Evolutionary conservation across 2,113 vertebrate genomes (phyloP).

Genomic region (Pomatorhinus ruficollis): DNA sequence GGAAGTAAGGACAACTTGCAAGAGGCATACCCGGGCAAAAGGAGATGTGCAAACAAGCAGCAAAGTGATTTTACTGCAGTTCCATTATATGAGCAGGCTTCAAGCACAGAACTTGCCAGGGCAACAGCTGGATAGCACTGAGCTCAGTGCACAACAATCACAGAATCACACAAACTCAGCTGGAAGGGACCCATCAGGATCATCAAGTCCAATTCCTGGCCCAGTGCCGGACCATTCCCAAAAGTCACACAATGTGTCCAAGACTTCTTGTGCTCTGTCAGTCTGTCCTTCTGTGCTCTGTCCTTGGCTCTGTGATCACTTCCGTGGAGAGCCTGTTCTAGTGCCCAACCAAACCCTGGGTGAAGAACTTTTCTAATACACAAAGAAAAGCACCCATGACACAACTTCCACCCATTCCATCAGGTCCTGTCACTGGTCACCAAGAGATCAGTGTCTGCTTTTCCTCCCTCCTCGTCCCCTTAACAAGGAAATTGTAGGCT

Average conservation of each 20-base stretch:
- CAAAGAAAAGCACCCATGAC: neutral
- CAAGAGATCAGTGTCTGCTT: neutral
- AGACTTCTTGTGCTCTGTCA: neutral
- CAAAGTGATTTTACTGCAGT: neutral
- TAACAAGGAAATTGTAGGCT: neutral
- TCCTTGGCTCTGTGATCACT: neutral
- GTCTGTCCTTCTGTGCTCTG: too few species aligned
- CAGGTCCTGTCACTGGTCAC: neutral
- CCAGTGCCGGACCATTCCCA: neutral
- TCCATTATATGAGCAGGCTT: rapidly evolving
- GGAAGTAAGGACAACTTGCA: neutral
- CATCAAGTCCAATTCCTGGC: neutral
- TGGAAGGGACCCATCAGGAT: neutral
- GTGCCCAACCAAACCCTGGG: neutral
- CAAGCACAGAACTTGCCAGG: neutral
- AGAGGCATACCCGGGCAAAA: neutral
- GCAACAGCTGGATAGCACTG: neutral
- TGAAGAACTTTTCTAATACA: neutral
- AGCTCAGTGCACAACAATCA: neutral
- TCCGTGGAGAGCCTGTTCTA: neutral
- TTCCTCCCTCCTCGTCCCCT: neutral
- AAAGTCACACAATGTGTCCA: neutral
- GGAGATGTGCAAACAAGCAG: neutral
- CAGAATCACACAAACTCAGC: neutral
- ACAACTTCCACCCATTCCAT: neutral